A percentile compares a stretch with the other conserved stretches of the same genome.
Evolutionary conservation across 2,888 invertebrate genomes (phyloP).

Genomic region (Diloba caeruleocephala): DNA sequence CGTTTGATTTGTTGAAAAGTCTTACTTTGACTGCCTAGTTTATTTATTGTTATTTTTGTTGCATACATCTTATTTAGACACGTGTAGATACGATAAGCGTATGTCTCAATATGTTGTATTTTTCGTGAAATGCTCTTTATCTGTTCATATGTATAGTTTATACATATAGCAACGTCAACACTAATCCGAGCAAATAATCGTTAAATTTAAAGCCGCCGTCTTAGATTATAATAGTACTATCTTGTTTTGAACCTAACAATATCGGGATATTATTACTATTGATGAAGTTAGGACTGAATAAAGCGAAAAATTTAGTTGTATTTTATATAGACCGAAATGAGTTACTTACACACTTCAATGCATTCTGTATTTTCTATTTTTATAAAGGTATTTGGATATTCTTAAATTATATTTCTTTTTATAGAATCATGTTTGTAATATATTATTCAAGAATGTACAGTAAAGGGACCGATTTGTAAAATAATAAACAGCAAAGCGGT

Average conservation of each 20-base stretch:
- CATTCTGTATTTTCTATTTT: constrained; percentile 48
- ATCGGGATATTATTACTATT: constrained; percentile 30
- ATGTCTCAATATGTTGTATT: constrained; percentile 27
- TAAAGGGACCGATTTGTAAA: constrained; percentile 31
- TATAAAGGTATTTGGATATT: constrained; percentile 38
- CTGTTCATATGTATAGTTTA: constrained; percentile 27
- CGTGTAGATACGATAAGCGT: constrained; percentile 18
- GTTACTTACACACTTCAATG: constrained; percentile 22
- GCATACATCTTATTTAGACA: constrained; percentile 37
- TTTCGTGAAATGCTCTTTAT: constrained; percentile 22
- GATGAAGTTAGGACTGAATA: constrained; percentile 37
- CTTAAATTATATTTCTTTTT: constrained; percentile 41
- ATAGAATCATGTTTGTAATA: constrained; percentile 26
- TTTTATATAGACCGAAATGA: constrained; percentile 31
- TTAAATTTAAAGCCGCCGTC: constrained; percentile 17
- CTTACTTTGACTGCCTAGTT: constrained; percentile 37
- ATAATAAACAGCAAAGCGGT: constrained; percentile 24
- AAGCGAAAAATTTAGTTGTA: constrained; percentile 33
- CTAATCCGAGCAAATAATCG: constrained; percentile 32
- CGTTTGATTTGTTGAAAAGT: constrained; percentile 36
- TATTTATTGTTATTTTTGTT: constrained; percentile 48
- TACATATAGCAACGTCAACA: constrained; percentile 34
- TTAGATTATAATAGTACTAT: constrained; percentile 22
- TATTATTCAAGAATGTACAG: constrained; percentile 31
- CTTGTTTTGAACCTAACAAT: constrained; percentile 24